Evolutionary conservation across 1,140 invertebrate genomes (phyloP), one percentile per base, ranked within the genome.

Genomic region (Musca domestica): DNA sequence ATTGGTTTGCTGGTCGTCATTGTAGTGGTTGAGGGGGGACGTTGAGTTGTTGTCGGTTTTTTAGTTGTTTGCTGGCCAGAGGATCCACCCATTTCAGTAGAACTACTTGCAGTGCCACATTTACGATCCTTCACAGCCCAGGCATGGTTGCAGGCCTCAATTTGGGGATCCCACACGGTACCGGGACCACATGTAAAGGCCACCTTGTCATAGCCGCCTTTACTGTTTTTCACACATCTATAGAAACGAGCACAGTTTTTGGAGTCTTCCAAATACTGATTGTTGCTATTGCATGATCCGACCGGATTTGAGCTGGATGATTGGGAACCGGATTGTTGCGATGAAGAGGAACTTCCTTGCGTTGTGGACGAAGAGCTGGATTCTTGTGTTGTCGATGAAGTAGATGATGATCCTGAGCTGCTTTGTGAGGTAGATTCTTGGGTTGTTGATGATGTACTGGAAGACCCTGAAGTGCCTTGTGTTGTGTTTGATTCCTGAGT

Each of bases 201-300:
- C 75, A 88, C 88, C 73, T 84, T 85, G 27, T 72, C 84, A 71
- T 83, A 89, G 48, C 83, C 83, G 6, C 85, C 86, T 66, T 84
- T 78, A 23, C 85, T 86, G 71, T 86, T 84, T 71, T 87, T 84
- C 2, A 89, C 87, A 74, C 89, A 91, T 64, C 89, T 83, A 73
- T 89, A 90, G 74, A 91, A 91, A 73, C 86, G 88, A 63, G 84
- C 83, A 71, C 90, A 91, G 71, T 90, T 83, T 19, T 83, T 82
- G 41, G 82, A 74, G 73, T 89, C 84, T 7, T 84, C 83, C 69
- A 86, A 80, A 74, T 89, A 90, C 67, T 80, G 74, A 2, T 76
- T 78, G 49, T 80, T 77, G 46, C 85, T 86, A 74, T 86, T 86
- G 54, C 76, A 74, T 27, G 70, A 75, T 23, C 74, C 76, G 10